phyloP scores from a whole-genome alignment of 2,888 invertebrate genomes.

The Morinoia aosen region DNA sequence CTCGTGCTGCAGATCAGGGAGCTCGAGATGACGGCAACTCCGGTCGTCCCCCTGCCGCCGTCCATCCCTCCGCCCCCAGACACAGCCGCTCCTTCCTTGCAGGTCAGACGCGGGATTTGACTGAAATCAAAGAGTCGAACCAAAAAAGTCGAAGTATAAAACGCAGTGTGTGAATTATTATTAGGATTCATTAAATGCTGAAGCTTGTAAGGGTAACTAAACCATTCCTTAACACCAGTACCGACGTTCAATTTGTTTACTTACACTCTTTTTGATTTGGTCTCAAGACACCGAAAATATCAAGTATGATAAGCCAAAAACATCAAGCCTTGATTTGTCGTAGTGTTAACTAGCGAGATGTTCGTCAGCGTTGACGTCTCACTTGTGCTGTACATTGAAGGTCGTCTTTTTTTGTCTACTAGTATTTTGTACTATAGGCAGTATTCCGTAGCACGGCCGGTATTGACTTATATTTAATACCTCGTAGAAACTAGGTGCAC shows the following conservation, averaged over 20 bases:
- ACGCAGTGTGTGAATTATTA: background rate
- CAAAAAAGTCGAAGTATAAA: background rate
- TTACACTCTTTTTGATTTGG: background rate
- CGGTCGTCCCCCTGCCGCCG: conserved; percentile 18
- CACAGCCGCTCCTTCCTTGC: conserved; percentile 51
- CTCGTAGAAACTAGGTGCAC: background rate
- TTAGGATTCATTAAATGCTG: background rate
- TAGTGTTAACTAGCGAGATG: background rate
- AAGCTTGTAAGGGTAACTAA: background rate
- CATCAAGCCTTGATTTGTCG: background rate
- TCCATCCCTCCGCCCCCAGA: conserved; percentile 57
- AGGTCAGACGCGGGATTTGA: background rate
- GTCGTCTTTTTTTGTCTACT: too few relatives aligned
- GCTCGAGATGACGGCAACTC: conserved; percentile 78
- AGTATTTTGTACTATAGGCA: background rate
- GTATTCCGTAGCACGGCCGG: background rate
- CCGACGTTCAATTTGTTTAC: background rate
- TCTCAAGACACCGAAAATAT: background rate
- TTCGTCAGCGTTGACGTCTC: background rate
- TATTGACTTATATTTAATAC: background rate
- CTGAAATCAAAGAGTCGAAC: background rate
- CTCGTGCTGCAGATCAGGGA: conserved; percentile 90
- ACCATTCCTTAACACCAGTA: background rate
- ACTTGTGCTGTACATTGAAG: background rate
- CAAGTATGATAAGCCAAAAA: background rate